Evolutionary conservation across 1,140 invertebrate species (phyloP), one percentile per base, ranked within the genome.

Genomic region (Ceratina calcarata): DNA sequence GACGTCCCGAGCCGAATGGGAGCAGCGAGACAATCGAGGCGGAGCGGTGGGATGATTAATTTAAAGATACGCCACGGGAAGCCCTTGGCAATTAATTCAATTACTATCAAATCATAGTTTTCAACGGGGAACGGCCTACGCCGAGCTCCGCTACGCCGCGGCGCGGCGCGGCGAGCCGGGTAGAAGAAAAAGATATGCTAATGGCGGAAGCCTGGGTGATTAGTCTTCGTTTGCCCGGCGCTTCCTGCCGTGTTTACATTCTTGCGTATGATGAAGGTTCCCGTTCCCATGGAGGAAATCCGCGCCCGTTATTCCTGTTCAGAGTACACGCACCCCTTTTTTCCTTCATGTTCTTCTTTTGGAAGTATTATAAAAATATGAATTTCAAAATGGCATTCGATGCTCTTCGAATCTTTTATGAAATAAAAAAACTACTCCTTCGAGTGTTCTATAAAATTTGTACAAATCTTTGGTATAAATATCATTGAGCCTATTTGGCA

Each of bases 181-280:
- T 13, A 24, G n/a, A 74, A 79, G 51, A 77, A 72, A 74, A 84
- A 65, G 60, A 20, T n/a, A 71, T 69, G 53, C 81, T n/a, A 84
- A 73, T 77, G 62, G 57, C 65, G 81, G 77, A 80, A 67, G 58
- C 24, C 45, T 81, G 24, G 51, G 51, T 62, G 49, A 81, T 84
- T 73, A 80, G 69, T 77, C 72, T 62, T 62, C 78, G 68, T 69
- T 72, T 81, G 68, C 78, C 37, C 24, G 7, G 37, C 61, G 32
- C 61, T 61, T 82, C 80, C 67, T 69, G 58, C 53, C 66, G 32
- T 85, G 82, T 85, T 85, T 84, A 84, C 78, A 69, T 85, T 85
- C 73, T 68, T 69, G 24, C 68, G 64, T 62, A 62, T 73, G 83
- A 81, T 81, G 65, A 84, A 85, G 82, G 57, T 80, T 53, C 67